phyloP scores from a whole-genome alignment of 1,140 invertebrate genomes.

The Brachystomella parvula region DNA sequence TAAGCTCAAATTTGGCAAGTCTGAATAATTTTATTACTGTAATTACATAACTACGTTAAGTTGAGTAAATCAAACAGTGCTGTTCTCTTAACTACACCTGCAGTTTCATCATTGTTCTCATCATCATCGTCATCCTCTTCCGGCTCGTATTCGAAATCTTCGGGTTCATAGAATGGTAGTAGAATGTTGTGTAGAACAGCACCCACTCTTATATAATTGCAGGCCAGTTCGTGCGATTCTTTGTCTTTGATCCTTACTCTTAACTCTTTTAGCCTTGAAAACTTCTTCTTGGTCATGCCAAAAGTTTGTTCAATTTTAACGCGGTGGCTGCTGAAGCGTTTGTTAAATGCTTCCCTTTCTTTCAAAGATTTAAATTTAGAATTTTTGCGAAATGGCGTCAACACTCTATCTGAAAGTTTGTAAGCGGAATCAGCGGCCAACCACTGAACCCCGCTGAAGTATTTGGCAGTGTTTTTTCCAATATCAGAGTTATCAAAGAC shows the following conservation, averaged over 20 bases:
- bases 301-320: slow-evolving; percentile 18
- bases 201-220: slow-evolving; percentile 8
- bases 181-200: slow-evolving; percentile 16
- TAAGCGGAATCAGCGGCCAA: too few species aligned
- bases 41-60: too few species aligned
- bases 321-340: neutral
- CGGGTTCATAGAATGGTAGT: too few species aligned
- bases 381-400: slow-evolving; percentile 6
- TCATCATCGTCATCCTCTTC: too few species aligned
- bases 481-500: slow-evolving; percentile 11
- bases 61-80: too few species aligned
- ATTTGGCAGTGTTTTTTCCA: neutral
- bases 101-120: too few species aligned
- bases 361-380: neutral
- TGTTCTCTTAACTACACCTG: too few species aligned
- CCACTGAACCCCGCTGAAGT: too few species aligned
- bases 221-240: neutral
- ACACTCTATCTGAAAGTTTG: neutral
- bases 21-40: too few species aligned
- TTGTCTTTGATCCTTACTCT: neutral
- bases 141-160: too few species aligned
- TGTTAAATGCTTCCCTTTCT: neutral
- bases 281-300: slow-evolving; percentile 7
- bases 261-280: slow-evolving; percentile 14
- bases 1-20: too few species aligned